A percentile compares a stretch with the other conserved stretches of the same genome.
phyloP scores from a whole-genome alignment of 2,113 vertebrate species.

The Pycnonotus jocosus region DNA sequence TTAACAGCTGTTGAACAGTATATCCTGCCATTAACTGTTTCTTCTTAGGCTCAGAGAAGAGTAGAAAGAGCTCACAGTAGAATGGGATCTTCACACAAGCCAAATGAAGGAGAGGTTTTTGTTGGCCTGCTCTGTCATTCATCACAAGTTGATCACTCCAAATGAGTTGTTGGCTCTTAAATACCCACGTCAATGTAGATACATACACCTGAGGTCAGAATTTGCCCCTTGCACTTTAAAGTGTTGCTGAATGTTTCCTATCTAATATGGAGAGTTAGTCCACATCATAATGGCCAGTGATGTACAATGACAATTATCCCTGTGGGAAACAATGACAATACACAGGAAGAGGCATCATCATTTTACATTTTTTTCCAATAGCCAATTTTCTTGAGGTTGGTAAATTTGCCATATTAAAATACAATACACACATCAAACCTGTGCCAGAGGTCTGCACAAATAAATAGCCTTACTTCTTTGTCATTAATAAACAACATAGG shows the following conservation, averaged over 20 bases:
- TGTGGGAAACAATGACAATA: not conserved
- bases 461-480: not conserved
- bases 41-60: not conserved
- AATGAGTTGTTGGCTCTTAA: not conserved
- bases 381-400: not conserved
- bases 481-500: conserved; percentile 2
- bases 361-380: not conserved
- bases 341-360: not conserved
- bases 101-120: not conserved
- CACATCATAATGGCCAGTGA: not conserved
- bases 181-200: not conserved
- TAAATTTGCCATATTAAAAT: conserved; percentile 29
- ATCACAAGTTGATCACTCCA: not conserved
- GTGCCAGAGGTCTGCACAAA: conserved; percentile 34
- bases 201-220: not conserved
- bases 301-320: not conserved
- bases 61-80: not conserved
- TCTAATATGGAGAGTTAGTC: not conserved
- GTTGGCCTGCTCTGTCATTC: not conserved
- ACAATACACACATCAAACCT: conserved; percentile 7
- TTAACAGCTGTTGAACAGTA: not conserved
- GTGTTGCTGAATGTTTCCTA: not conserved
- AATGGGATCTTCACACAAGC: fast-evolving
- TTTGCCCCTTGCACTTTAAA: not conserved
- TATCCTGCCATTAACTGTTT: not conserved